Conservation (phyloP, 2,113 vertebrate species). For the Eonycteris spelaea region DNA sequence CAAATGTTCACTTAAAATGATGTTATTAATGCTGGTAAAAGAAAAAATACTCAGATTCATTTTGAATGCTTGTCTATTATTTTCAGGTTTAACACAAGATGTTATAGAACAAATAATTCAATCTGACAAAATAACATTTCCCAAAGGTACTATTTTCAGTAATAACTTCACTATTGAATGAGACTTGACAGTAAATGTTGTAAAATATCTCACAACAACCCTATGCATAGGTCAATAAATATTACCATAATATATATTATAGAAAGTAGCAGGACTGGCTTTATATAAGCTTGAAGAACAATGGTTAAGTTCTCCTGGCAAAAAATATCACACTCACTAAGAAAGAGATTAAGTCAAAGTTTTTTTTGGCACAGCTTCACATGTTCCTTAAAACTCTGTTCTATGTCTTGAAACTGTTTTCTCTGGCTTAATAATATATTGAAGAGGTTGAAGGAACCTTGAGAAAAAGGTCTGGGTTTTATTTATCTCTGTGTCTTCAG, state of each 20-base stretch:
- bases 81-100: constrained; percentile 32
- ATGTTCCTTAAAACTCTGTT: constrained; percentile 38
- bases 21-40: constrained; percentile 25
- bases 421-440: constrained; percentile 18
- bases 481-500: neutral
- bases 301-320: constrained; percentile 19
- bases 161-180: constrained; percentile 24
- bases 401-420: neutral
- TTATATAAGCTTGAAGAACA: constrained; percentile 43
- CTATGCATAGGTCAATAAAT: neutral
- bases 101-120: constrained; percentile 11
- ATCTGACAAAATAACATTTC: constrained; percentile 44
- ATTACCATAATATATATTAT: constrained; percentile 26
- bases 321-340: constrained; percentile 13
- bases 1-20: neutral
- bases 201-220: neutral
- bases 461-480: constrained; percentile 19
- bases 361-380: neutral
- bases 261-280: neutral
- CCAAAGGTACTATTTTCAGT: constrained; percentile 15
- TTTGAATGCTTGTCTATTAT: constrained; percentile 36
- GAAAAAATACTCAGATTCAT: constrained; percentile 31
- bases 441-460: neutral
- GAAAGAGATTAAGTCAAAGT: constrained; percentile 33
- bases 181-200: neutral